These are phyloP conservation scores for Macroteleia sp. DNA, from an alignment of 2,888 invertebrate species.

Conservation along the genomic window DNA sequence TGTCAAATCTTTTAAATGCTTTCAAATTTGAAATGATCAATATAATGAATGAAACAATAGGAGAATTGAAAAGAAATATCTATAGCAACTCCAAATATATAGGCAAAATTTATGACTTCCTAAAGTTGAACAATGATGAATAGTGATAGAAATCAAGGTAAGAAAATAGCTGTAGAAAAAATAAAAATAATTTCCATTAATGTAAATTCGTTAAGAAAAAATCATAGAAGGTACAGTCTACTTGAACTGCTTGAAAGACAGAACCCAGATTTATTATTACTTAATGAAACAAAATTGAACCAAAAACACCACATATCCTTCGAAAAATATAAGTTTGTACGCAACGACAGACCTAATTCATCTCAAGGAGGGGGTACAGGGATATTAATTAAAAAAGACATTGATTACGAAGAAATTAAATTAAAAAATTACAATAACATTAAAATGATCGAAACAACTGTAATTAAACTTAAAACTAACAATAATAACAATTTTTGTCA, in stretches of 20 bases:
- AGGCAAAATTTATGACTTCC: no score
- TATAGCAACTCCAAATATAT: no score
- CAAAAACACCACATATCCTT: neutral
- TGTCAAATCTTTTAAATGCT: no score
- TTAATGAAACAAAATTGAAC: constrained; percentile 26
- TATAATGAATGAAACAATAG: no score
- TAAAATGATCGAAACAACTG: neutral
- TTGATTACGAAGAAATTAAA: neutral
- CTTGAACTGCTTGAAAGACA: neutral
- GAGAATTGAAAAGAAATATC: no score
- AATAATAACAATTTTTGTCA: neutral
- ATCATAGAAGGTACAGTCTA: constrained; percentile 7
- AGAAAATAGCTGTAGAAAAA: neutral
- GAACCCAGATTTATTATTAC: neutral
- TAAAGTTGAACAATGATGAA: neutral
- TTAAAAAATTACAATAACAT: neutral
- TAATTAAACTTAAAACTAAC: neutral
- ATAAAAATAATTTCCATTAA: constrained; percentile 14
- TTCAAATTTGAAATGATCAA: no score
- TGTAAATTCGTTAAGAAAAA: constrained; percentile 8
- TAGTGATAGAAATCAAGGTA: neutral
- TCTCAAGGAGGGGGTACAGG: neutral
- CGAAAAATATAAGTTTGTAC: neutral
- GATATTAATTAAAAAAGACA: neutral
- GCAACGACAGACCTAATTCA: constrained; percentile 4